Base-by-base conservation (phyloP, 2,888 invertebrate genomes). In the Eumerus sabulonum region DNA sequence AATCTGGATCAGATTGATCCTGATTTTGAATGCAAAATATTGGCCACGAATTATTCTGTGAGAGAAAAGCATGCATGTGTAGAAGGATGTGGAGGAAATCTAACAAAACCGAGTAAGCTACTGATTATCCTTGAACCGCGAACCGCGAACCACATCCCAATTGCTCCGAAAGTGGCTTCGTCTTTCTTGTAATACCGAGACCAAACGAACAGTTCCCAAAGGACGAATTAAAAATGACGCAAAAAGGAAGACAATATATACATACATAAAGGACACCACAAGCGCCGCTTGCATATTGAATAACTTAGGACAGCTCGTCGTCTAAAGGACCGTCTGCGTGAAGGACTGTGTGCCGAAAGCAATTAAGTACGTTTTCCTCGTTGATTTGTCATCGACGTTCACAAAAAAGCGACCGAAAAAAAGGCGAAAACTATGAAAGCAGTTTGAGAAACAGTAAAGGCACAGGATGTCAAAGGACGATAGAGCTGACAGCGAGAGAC, bases 321-420 rank as follows among this genome's bases (percentile, higher is more conserved):
- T n/a, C n/a, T n/a, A n/a, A 44, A 14, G 47, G 17, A 9, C 11
- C 47, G 12, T 1, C 48, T 1, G 17, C n/a, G 27, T 17, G 18
- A 14, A 44, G 42, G 47, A 57, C 36, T 36, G 45, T 12, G 13
- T 53, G 57, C 4, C 45, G 42, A 48, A 74, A 67, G 48, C 63
- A 76, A 76, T 67, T 68, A 76, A 68, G 47, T 19, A 53, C 51
- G 57, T 68, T 67, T 48, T 42, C 62, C 18, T 35, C 42, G 59
- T 63, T 62, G 70, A 62, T 70, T 54, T 47, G 63, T 54, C 51
- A 45, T 48, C 38, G 40, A 45, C 45, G 53, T 35, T 17, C 27
- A 42, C 12, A 60, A 59, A 59, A 68, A 47, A 50, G 14, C 14
- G 19, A 60, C 18, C 12, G 27, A 19, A 27, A 42, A 36, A 16